phyloP scores from a whole-genome alignment of 2,113 vertebrate species.

The Cacatua alba region DNA sequence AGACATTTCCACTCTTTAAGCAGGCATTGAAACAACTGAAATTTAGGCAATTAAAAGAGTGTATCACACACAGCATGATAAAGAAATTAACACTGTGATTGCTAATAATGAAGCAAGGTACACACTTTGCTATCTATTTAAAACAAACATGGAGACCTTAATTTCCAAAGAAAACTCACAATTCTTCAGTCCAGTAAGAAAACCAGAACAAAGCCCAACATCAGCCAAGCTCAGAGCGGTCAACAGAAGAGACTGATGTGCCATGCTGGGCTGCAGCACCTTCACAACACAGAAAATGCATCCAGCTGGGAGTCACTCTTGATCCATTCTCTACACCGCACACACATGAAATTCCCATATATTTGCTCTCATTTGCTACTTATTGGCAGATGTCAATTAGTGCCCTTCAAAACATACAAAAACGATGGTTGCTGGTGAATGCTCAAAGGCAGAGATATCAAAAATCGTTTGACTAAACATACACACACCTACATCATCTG shows the following conservation, averaged over 20 bases:
- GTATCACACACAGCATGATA: background rate
- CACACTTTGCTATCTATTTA: background rate
- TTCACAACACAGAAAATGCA: background rate
- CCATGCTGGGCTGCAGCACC: background rate
- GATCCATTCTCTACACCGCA: background rate
- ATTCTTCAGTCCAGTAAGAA: background rate
- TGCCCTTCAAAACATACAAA: background rate
- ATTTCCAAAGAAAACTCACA: background rate
- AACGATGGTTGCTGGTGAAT: background rate
- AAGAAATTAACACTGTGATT: background rate
- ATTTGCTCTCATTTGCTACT: constrained; percentile 44
- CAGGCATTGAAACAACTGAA: background rate
- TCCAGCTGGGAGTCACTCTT: background rate
- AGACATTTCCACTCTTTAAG: background rate
- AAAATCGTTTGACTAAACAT: background rate
- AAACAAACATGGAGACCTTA: background rate
- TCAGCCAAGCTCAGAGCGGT: background rate
- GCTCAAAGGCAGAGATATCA: background rate
- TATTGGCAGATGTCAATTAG: constrained; percentile 49
- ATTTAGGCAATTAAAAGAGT: background rate
- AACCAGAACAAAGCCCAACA: background rate
- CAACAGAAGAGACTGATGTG: background rate
- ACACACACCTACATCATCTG: background rate
- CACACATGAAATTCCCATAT: background rate
- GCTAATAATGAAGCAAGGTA: background rate